Conservation (phyloP, 2,797 vertebrate genomes). For the Champsocephalus gunnari region DNA sequence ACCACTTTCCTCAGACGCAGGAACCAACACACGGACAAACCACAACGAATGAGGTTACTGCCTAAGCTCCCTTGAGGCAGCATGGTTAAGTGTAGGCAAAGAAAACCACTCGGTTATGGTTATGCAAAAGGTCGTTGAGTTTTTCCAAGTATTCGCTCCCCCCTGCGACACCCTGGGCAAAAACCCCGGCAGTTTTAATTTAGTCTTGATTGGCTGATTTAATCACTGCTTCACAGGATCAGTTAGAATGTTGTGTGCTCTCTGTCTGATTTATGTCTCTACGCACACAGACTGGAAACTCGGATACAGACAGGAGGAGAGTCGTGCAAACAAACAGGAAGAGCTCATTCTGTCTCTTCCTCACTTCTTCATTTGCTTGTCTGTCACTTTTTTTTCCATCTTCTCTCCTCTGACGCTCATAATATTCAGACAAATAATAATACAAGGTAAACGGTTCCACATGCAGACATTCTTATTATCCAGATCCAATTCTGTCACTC, state of each 20-base stretch:
- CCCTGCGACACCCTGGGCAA: not conserved
- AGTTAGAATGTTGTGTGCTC: slow-evolving; percentile 23
- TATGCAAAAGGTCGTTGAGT: slow-evolving; percentile 5
- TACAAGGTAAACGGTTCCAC: not conserved
- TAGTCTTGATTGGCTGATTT: slow-evolving; percentile 31
- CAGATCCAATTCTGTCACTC: slow-evolving; percentile 13
- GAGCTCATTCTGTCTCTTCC: not conserved
- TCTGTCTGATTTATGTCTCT: slow-evolving; percentile 27
- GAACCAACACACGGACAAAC: not conserved
- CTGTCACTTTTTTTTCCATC: not conserved
- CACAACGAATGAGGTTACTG: not conserved
- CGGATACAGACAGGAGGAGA: not conserved
- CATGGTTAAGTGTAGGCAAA: slow-evolving; percentile 7
- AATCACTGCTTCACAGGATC: slow-evolving; percentile 1
- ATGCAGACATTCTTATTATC: not conserved
- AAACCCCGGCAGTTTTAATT: slow-evolving; percentile 10
- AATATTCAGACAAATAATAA: slow-evolving; percentile 4
- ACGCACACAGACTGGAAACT: slow-evolving; percentile 9
- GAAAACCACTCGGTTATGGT: not conserved
- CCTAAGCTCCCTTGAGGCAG: not conserved
- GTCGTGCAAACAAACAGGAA: slow-evolving; percentile 4
- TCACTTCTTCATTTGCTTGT: not conserved
- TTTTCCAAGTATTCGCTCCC: not conserved
- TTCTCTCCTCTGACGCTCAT: not conserved
- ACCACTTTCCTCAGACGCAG: not conserved